phyloP scores from a whole-genome alignment of 2,888 invertebrate genomes.

The Trypoxylon attenuatum region DNA sequence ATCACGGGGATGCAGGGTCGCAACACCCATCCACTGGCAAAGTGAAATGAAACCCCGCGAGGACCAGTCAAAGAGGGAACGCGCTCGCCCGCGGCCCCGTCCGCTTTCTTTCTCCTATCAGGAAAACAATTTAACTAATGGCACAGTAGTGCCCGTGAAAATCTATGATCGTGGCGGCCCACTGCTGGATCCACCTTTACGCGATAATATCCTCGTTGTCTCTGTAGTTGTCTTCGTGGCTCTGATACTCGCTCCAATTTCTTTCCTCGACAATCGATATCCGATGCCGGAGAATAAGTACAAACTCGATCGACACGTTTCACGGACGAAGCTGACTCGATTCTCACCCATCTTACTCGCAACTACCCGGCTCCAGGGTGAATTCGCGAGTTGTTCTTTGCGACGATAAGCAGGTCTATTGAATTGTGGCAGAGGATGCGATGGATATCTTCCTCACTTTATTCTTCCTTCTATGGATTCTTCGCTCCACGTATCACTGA shows the following conservation, averaged over 20 bases:
- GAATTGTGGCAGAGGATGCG: too few species aligned
- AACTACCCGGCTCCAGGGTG: too few species aligned
- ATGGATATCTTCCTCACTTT: too few species aligned
- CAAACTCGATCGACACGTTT: background rate
- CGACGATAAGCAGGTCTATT: too few species aligned
- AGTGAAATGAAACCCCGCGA: constrained; percentile 35
- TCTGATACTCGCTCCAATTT: constrained; percentile 27
- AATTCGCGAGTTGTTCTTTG: too few species aligned
- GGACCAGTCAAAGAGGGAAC: constrained; percentile 51
- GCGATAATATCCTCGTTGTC: constrained; percentile 31
- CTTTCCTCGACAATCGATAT: background rate
- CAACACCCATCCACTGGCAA: constrained; percentile 18
- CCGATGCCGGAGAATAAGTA: background rate
- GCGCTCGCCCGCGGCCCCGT: constrained; percentile 50
- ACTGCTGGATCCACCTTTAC: constrained; percentile 11
- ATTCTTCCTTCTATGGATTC: too few species aligned
- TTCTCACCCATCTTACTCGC: too few species aligned
- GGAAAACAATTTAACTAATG: constrained; percentile 72
- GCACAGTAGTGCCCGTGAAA: constrained; percentile 62
- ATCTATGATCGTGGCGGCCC: constrained; percentile 34
- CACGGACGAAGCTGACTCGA: background rate
- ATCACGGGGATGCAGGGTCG: constrained; percentile 37
- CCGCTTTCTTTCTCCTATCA: too few species aligned
- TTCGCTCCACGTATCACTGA: too few species aligned
- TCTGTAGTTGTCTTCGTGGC: constrained; percentile 2